phyloP scores from a whole-genome alignment of 2,113 vertebrate species.

The Collichthys lucidus region DNA sequence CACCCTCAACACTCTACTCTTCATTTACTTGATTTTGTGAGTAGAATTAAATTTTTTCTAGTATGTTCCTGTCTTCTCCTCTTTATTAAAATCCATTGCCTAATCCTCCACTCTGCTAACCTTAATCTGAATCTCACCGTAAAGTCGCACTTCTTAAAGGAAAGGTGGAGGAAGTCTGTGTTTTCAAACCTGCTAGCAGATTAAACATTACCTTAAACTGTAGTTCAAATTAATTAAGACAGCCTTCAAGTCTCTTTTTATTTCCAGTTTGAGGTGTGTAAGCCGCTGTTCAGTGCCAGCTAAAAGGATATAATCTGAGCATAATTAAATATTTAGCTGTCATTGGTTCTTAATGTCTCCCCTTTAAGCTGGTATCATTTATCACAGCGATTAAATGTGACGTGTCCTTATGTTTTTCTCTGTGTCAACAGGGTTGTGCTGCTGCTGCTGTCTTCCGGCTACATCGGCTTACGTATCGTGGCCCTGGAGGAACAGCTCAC shows the following conservation, averaged over 20 bases:
- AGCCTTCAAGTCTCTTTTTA: too few species aligned
- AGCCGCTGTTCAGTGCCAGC: neutral
- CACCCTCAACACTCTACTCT: constrained; percentile 83
- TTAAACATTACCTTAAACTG: neutral
- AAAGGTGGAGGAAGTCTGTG: neutral
- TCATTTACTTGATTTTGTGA: constrained; percentile 90
- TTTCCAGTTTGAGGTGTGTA: neutral
- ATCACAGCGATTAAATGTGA: neutral
- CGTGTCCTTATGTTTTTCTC: neutral
- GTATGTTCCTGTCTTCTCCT: neutral
- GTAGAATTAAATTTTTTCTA: constrained; percentile 48
- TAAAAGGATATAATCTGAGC: neutral
- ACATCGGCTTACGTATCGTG: constrained; percentile 88
- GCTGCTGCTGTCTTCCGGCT: constrained; percentile 89
- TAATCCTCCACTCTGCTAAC: neutral
- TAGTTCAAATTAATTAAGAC: neutral
- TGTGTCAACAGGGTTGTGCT: constrained; percentile 82
- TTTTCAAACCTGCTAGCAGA: neutral
- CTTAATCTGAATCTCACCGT: neutral
- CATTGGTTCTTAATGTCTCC: neutral
- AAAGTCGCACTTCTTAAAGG: neutral
- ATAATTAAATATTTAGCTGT: neutral
- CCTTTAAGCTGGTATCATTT: neutral
- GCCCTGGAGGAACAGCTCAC: constrained; percentile 89
- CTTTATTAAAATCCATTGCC: too few species aligned